phyloP scores from a whole-genome alignment of 2,888 invertebrate genomes.

The Aleiodes leptofemur region DNA sequence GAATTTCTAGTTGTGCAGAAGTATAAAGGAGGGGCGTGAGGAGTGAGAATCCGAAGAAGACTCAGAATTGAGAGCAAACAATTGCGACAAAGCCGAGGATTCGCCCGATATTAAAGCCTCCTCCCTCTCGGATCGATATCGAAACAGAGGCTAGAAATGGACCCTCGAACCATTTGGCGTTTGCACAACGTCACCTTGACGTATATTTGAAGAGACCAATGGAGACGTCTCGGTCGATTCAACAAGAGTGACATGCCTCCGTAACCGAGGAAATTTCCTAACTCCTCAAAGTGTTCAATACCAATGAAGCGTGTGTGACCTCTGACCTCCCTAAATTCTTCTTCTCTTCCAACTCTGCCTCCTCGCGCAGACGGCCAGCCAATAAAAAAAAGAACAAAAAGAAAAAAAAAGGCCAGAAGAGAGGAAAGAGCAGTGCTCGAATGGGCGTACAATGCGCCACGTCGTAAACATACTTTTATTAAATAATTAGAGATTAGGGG shows the following conservation, averaged over 20 bases:
- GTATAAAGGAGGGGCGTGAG: too few species aligned
- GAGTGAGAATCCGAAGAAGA: neutral
- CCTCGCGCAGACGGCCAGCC: constrained; percentile 25
- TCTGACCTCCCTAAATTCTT: constrained; percentile 46
- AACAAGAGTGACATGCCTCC: constrained; percentile 24
- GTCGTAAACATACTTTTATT: constrained; percentile 76
- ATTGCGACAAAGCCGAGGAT: constrained; percentile 60
- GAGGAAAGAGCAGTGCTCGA: constrained; percentile 50
- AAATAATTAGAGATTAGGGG: constrained; percentile 75
- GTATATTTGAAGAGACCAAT: constrained; percentile 61
- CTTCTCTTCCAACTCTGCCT: constrained; percentile 47
- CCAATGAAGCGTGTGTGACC: constrained; percentile 45
- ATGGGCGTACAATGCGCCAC: constrained; percentile 73
- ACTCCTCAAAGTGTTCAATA: constrained; percentile 24
- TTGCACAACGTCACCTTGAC: constrained; percentile 62
- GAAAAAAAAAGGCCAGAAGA: constrained; percentile 59
- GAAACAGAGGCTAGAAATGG: constrained; percentile 18
- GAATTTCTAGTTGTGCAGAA: neutral
- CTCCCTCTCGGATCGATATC: constrained; percentile 34
- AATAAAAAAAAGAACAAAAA: constrained; percentile 49
- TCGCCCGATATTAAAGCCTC: constrained; percentile 62
- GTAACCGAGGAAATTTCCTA: constrained; percentile 29
- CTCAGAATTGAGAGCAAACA: constrained; percentile 56
- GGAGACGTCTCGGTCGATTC: constrained; percentile 48
- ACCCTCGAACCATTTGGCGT: constrained; percentile 51